These are phyloP conservation scores for Drosophila varians DNA, from an alignment of 1,140 invertebrate genomes.

Conservation along the genomic window DNA sequence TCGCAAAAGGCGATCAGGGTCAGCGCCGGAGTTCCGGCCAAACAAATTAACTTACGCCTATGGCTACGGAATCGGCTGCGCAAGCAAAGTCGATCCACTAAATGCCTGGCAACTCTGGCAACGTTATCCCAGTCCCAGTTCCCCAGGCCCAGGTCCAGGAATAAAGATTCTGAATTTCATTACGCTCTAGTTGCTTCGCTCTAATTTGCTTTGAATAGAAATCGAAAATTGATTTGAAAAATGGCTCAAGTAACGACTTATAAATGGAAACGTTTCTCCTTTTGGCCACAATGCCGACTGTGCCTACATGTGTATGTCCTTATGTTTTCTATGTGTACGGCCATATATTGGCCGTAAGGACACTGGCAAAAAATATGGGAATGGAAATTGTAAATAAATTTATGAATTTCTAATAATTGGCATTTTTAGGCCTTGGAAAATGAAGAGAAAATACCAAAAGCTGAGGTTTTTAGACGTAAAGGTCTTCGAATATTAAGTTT, in stretches of 20 bases:
- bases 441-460: too few species aligned
- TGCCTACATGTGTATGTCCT: slow-evolving; percentile 14
- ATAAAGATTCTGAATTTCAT: slow-evolving; percentile 24
- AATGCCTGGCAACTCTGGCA: too few species aligned
- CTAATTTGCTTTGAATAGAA: slow-evolving; percentile 33
- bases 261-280: slow-evolving; percentile 38
- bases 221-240: slow-evolving; percentile 46
- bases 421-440: too few species aligned
- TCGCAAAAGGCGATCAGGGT: slow-evolving; percentile 21
- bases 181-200: slow-evolving; percentile 11
- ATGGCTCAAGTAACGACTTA: slow-evolving; percentile 19
- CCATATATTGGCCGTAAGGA: background rate
- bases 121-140: too few species aligned
- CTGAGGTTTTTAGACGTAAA: too few species aligned
- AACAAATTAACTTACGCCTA: slow-evolving; percentile 66
- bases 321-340: background rate
- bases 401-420: too few species aligned
- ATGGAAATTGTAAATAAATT: too few species aligned
- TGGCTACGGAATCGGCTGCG: slow-evolving; percentile 13
- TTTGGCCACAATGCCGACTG: slow-evolving; percentile 21
- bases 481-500: too few species aligned
- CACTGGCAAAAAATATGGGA: background rate
- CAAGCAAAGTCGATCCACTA: too few species aligned
- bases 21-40: slow-evolving; percentile 41
- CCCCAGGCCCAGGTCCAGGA: too few species aligned